Evolutionary conservation across 2,797 vertebrate species (phyloP), one percentile per base, ranked within the genome.

Genomic region (Peromyscus nudipes): DNA sequence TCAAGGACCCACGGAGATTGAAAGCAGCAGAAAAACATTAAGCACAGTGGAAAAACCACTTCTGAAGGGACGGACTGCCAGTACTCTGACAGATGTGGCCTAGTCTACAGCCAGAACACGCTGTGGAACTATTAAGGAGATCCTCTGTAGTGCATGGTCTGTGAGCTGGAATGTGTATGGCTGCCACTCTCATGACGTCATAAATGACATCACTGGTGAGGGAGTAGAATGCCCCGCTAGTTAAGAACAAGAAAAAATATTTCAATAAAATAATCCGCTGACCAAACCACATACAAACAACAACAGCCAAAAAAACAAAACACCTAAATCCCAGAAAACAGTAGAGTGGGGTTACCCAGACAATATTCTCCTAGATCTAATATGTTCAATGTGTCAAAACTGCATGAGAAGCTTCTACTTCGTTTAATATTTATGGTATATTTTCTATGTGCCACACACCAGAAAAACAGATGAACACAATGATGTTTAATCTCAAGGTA

Each of bases 281-380:
- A 60, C 23, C 55, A 82, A 60, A 60, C 49, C 49, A 31, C 14
- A 77, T 31, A 77, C 19, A 34, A 75, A 27, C 17, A 55, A 55
- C 25, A 62, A 55, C 49, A 62, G 8, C 31, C 62, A 62, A 62
- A 62, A 52, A 49, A 77, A 19, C 29, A 52, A 79, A 79, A 79
- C 60, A 34, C 31, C n/a, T 14, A 73, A 85, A n/a, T 55, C 65
- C 92, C 67, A 85, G 69, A 92, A 86, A 57, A 79, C 0, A 91
- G 34, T 29, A 64, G 17, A 85, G 27, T 8, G 43, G 46, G 79
- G 57, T 23, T 87, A 27, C 34, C 27, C 52, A 21, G 9, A 88
- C 5, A 86, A 55, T 75, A 85, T 62, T 86, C 94, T 77, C 75
- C 12, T 83, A 64, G n/a, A 75, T 73, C 76, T 84, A 94, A 31